Percentiles rank a stretch among this genome's conserved stretches.
phyloP scores from a whole-genome alignment of 2,797 vertebrate species.

The Todus mexicanus region DNA sequence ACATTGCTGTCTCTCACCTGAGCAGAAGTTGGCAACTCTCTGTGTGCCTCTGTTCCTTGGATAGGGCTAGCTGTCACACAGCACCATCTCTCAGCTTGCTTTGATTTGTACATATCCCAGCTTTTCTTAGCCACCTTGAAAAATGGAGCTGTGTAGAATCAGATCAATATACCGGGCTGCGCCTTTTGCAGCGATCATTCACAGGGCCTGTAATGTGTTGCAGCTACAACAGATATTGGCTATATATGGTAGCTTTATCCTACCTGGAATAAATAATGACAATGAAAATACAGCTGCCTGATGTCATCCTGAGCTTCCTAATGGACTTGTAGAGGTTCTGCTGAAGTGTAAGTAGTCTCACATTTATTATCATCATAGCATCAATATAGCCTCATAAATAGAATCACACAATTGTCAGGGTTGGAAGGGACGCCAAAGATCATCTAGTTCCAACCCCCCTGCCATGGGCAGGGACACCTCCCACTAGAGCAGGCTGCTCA shows the following conservation, averaged over 20 bases:
- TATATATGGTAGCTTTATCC: background rate
- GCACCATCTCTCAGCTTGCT: background rate
- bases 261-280: background rate
- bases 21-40: background rate
- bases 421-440: no score
- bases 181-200: background rate
- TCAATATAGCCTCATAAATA: background rate
- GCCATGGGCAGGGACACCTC: no score
- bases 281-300: background rate
- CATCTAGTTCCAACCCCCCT: no score
- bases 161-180: background rate
- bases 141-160: background rate
- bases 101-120: background rate
- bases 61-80: background rate
- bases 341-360: background rate
- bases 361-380: background rate
- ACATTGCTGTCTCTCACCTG: background rate
- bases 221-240: background rate
- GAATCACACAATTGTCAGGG: no score
- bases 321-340: background rate
- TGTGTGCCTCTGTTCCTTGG: background rate
- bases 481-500: no score
- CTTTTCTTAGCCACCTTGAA: background rate
- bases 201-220: background rate
- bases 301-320: background rate